These are phyloP conservation scores for Plagiodera versicolora DNA, from an alignment of 2,888 invertebrate species.

Conservation along the genomic window DNA sequence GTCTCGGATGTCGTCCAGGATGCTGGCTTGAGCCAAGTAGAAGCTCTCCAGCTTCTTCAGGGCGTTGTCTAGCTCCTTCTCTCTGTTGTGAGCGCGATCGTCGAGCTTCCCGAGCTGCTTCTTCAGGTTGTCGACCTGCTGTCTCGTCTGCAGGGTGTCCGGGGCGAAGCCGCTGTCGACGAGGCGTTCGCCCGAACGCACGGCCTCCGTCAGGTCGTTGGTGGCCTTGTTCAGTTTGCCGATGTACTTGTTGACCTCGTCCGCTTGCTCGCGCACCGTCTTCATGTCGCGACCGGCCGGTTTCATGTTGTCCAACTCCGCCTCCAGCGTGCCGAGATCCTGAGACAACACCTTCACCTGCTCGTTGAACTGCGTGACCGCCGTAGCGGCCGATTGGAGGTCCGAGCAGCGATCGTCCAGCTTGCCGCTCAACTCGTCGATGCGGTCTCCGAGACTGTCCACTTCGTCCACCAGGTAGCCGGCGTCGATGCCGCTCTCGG, in stretches of 20 bases:
- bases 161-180: slow-evolving; percentile 84
- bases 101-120: slow-evolving; percentile 77
- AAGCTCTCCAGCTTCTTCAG: slow-evolving; percentile 81
- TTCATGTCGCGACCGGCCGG: slow-evolving; percentile 88
- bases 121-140: slow-evolving; percentile 78
- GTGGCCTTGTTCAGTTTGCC: slow-evolving; percentile 68
- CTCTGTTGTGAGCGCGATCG: slow-evolving; percentile 75
- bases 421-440: slow-evolving; percentile 74
- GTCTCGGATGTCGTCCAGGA: slow-evolving; percentile 76
- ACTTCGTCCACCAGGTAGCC: slow-evolving; percentile 78
- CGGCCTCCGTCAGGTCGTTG: slow-evolving; percentile 68
- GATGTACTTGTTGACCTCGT: slow-evolving; percentile 72
- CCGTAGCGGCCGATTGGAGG: slow-evolving; percentile 83
- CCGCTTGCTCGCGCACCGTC: slow-evolving; percentile 78
- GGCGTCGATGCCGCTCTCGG: slow-evolving; percentile 76
- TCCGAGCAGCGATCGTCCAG: slow-evolving; percentile 78
- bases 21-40: slow-evolving; percentile 75
- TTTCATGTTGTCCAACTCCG: slow-evolving; percentile 80
- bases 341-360: slow-evolving; percentile 78
- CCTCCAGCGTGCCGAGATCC: slow-evolving; percentile 78
- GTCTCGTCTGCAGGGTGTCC: slow-evolving; percentile 78
- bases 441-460: slow-evolving; percentile 72
- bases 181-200: slow-evolving; percentile 73
- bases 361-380: slow-evolving; percentile 85
- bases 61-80: slow-evolving; percentile 77